Base-by-base conservation (phyloP, 2,797 vertebrate species). In the Brachymystax lenok region DNA sequence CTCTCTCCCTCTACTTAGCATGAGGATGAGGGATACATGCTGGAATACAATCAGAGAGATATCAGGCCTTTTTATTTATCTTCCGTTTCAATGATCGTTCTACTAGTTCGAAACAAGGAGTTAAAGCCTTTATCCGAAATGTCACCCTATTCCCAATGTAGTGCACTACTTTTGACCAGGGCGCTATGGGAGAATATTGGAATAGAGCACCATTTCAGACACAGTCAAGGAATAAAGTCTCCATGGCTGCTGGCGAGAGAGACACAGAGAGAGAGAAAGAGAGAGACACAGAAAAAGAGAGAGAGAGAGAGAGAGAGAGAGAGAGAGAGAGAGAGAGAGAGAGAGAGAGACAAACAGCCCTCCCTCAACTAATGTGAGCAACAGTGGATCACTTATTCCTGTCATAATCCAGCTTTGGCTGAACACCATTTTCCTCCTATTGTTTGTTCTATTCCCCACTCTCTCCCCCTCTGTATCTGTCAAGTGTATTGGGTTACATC, bases 351-450 rank as follows among this genome's bases (percentile, higher is more conserved):
- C 1, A 16, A 21, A 71, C 21, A 61, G 74, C 71, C 80, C 75
- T 80, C 74, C 77, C 67, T 77, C 40, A 75, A 17, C 73, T 79
- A 68, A 70, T 73, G 76, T 35, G 74, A 78, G 74, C 75, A 72
- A 80, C 82, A 79, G 79, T 74, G 56, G 74, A 83, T 74, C 83
- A 82, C 78, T 84, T 83, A 77, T 83, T 74, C 61, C 83, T 77
- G 81, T 81, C 76, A 85, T 91, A 87, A 88, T 87, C 84, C 86
- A 83, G 61, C 80, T 87, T 79, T 85, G 83, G 75, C 68, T 85
- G 77, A 83, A 73, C 64, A 80, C 75, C 75, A 77, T 80, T 88
- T 85, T 79, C 78, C 51, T 74, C 68, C 77, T 71, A 77, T 83
- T 82, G 84, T 86, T 79, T 77, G 52, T 52, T 66, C 28, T 77